Conservation (phyloP, 2,797 vertebrate species). For the Brachymystax lenok region DNA sequence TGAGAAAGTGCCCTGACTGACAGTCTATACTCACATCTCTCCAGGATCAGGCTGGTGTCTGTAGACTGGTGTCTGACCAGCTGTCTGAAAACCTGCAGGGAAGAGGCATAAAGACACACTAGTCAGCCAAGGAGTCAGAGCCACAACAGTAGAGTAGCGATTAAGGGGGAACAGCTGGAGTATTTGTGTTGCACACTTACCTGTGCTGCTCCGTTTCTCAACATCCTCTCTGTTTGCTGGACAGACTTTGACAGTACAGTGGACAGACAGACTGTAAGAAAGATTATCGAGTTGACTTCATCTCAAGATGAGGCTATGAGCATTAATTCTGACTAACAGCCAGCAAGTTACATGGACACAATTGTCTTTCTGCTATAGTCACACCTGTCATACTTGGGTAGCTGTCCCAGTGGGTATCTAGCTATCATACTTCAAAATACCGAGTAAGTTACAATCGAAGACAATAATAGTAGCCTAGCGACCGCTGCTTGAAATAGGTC, state of each 20-base stretch:
- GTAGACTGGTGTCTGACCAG: constrained; percentile 79
- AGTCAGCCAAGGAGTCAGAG: background rate
- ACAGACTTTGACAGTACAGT: background rate
- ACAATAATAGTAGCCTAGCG: no score
- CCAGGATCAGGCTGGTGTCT: constrained; percentile 79
- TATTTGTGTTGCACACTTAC: constrained; percentile 41
- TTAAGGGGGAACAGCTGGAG: background rate
- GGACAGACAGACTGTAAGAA: background rate
- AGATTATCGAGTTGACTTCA: background rate
- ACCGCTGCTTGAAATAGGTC: no score
- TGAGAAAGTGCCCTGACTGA: background rate
- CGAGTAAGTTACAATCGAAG: no score
- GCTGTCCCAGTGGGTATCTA: no score
- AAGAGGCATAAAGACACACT: background rate
- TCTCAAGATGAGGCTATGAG: no score
- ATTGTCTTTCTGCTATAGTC: no score
- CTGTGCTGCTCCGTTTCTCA: constrained; percentile 68
- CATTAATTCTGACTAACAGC: no score
- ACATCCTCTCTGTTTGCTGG: constrained; percentile 57
- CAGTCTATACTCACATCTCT: constrained; percentile 85
- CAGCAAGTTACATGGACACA: no score
- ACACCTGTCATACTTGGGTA: no score
- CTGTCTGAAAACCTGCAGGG: constrained; percentile 80
- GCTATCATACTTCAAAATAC: no score
- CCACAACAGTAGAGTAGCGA: background rate